Base-by-base conservation (phyloP, 2,888 invertebrate species). In the Drosophila borborema region DNA sequence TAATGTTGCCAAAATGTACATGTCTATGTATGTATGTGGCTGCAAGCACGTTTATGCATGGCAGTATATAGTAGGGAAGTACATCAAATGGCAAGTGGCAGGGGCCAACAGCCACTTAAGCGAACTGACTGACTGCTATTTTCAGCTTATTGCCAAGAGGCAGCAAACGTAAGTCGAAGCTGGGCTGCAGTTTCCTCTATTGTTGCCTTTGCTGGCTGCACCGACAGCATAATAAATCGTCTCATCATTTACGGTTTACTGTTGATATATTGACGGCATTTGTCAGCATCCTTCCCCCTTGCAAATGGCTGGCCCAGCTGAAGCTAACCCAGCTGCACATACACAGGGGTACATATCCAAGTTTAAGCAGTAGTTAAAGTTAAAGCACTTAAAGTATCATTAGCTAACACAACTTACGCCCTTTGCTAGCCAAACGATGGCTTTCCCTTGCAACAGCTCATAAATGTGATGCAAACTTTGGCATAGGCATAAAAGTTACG, bases 261-360 rank as follows among this genome's bases (percentile, higher is more conserved):
- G 59, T 76, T 90, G 80, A 90, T 82, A 80, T 81, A 88, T 86
- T 79, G 86, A 82, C 82, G 77, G 82, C 80, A 83, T 83, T 88
- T 86, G 82, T 89, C 86, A 86, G 84, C 76, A 54, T 64, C 68
- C 46, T 66, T 14, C 64, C 58, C 46, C 63, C 73, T n/a, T n/a
- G 51, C 68, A 67, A 55, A 54, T n/a, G 60, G 62, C 68, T 64
- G 64, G 46, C 45, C 43, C 46, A 23, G 51, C 34, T 40, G 14
- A 49, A 58, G 23, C 20, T 16, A 54, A 9, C 40, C 40, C 0
- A n/a, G 16, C 36, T 10, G 6, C 43, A 16, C 23, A 20, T 36
- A 5, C 51, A n/a, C n/a, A 63, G 43, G 48, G 58, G 59, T n/a
- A 55, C 38, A 46, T 70, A 65, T 54, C 43, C 16, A 72, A 60